Conservation (phyloP, 2,797 vertebrate genomes). For the Loriculus beryllinus region DNA sequence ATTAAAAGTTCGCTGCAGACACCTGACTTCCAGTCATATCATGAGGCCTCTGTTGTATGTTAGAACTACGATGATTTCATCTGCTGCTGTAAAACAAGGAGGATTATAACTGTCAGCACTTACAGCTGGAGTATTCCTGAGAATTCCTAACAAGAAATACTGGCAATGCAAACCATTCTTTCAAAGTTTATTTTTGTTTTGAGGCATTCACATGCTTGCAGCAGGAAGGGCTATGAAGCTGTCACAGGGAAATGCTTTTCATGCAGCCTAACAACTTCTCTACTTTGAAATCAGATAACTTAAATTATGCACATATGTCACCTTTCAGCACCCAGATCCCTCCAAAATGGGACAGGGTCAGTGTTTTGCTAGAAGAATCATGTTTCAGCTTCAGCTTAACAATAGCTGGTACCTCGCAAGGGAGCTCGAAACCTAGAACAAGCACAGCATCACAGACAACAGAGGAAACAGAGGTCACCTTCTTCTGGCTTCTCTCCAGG, state of each 20-base stretch:
- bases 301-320: neutral
- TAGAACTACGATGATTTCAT: neutral
- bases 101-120: slow-evolving; percentile 4
- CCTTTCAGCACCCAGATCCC: slow-evolving; percentile 19
- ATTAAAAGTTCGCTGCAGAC: neutral
- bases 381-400: slow-evolving; percentile 8
- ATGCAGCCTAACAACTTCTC: neutral
- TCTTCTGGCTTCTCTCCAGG: neutral
- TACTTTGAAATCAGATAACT: neutral
- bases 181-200: neutral
- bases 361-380: neutral
- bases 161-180: neutral
- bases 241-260: neutral
- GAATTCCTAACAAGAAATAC: slow-evolving; percentile 3
- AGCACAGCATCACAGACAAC: neutral
- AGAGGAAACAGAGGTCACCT: neutral
- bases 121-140: neutral
- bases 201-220: neutral
- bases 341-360: slow-evolving; percentile 15
- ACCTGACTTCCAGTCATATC: neutral
- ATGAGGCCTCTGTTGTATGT: neutral
- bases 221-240: neutral
- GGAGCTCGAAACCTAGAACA: neutral
- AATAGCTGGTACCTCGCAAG: neutral
- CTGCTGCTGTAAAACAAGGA: neutral